Conservation (phyloP, 2,113 vertebrate genomes). For the Neolamprologus modestus region DNA sequence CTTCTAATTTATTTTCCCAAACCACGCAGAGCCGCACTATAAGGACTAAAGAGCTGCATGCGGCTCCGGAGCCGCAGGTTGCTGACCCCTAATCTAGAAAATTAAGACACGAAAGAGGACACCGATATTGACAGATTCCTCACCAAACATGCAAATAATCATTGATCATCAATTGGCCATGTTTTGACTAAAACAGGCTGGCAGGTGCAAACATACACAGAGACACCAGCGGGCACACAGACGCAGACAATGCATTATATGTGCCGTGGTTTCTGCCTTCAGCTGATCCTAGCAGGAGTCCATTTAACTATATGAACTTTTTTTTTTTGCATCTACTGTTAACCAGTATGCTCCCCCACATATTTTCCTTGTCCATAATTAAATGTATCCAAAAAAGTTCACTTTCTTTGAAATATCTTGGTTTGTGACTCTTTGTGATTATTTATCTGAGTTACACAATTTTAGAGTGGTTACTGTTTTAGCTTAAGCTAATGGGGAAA, state of each 20-base stretch:
- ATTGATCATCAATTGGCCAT: slow-evolving; percentile 49
- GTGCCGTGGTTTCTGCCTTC: background rate
- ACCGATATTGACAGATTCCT: background rate
- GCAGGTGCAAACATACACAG: background rate
- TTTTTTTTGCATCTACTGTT: background rate
- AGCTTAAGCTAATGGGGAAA: background rate
- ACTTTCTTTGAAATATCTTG: background rate
- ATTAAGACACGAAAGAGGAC: background rate
- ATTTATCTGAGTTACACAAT: background rate
- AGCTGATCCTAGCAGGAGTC: background rate
- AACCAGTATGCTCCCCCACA: background rate
- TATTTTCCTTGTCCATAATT: background rate
- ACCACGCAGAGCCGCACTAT: accelerated
- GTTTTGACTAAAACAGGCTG: slow-evolving; percentile 36
- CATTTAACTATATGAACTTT: background rate
- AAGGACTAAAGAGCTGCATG: background rate
- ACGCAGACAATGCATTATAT: background rate
- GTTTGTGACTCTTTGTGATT: background rate
- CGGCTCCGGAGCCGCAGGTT: background rate
- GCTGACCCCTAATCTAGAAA: background rate
- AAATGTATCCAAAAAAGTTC: background rate
- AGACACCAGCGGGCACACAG: background rate
- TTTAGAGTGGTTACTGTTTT: background rate
- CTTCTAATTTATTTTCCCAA: background rate
- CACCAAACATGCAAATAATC: slow-evolving; percentile 26